Evolutionary conservation across 2,888 invertebrate genomes (phyloP).

Genomic region (Girardia tigrina): DNA sequence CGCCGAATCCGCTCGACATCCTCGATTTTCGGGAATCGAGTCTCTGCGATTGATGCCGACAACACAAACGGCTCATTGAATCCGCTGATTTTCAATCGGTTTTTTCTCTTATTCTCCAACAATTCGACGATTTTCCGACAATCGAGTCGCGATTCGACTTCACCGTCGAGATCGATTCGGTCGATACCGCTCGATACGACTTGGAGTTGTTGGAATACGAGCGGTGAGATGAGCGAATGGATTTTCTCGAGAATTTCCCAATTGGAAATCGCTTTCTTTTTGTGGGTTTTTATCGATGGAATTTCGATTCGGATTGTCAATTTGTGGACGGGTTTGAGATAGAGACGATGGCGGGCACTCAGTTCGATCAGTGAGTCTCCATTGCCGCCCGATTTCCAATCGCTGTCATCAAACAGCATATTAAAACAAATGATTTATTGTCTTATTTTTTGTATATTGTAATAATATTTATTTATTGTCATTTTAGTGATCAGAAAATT

Average conservation of each 20-base stretch:
- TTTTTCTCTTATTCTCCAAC: not conserved
- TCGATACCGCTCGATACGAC: not conserved
- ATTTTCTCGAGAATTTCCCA: slow-evolving; percentile 13
- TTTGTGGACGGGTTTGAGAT: not conserved
- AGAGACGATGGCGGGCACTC: not conserved
- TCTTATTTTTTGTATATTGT: too few species aligned
- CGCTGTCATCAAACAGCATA: not conserved
- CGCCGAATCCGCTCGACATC: not conserved
- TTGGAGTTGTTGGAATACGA: not conserved
- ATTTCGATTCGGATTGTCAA: not conserved
- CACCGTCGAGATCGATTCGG: not conserved
- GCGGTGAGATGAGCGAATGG: not conserved
- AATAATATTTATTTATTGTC: too few species aligned
- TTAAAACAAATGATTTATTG: too few species aligned
- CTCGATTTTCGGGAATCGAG: not conserved
- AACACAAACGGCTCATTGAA: not conserved
- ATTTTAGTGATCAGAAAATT: too few species aligned
- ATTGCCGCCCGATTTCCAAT: not conserved
- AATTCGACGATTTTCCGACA: not conserved
- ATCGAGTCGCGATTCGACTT: not conserved
- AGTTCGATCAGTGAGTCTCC: not conserved
- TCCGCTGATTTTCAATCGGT: not conserved
- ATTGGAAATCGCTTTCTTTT: not conserved
- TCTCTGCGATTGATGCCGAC: not conserved
- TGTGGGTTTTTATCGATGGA: not conserved